A percentile compares a stretch with the other conserved stretches of the same genome.
Conservation (phyloP, 2,797 vertebrate genomes). For the Octomys mimax region DNA sequence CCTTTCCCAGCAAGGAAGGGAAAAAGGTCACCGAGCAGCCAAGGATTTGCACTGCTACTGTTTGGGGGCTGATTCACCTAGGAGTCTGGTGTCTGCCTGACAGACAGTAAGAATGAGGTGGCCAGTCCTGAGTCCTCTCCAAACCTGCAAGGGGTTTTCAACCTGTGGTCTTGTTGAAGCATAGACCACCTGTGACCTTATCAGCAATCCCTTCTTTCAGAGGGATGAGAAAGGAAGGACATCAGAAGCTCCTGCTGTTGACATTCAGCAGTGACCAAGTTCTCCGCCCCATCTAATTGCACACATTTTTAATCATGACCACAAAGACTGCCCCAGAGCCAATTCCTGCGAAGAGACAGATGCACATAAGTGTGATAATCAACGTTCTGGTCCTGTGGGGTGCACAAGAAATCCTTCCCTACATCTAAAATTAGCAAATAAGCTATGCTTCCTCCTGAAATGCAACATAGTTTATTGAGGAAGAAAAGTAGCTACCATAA, state of each 20-base stretch:
- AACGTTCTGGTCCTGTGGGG: not conserved
- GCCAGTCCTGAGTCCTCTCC: not conserved
- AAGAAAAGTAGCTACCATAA: conserved; percentile 18
- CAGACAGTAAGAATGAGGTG: not conserved
- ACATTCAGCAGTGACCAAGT: not conserved
- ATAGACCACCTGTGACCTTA: not conserved
- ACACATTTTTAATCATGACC: conserved; percentile 56
- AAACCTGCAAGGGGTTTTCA: not conserved
- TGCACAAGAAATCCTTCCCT: not conserved
- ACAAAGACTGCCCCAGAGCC: conserved; percentile 64
- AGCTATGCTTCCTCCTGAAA: conserved; percentile 38
- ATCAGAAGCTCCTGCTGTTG: accelerated
- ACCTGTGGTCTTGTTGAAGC: not conserved
- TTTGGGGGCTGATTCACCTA: not conserved
- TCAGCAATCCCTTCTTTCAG: conserved; percentile 33
- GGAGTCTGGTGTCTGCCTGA: not conserved
- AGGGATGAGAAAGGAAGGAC: conserved; percentile 11
- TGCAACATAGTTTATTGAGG: not conserved
- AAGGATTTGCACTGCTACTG: not conserved
- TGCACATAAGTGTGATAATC: conserved; percentile 59
- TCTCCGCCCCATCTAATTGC: conserved; percentile 65
- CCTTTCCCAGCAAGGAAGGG: not conserved
- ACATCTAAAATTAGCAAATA: conserved; percentile 20
- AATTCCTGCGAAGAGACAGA: conserved; percentile 44
- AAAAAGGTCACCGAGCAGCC: not conserved